A percentile compares a stretch with the other conserved stretches of the same genome.
phyloP scores from a whole-genome alignment of 2,797 vertebrate species.

The Lagodon rhomboides region DNA sequence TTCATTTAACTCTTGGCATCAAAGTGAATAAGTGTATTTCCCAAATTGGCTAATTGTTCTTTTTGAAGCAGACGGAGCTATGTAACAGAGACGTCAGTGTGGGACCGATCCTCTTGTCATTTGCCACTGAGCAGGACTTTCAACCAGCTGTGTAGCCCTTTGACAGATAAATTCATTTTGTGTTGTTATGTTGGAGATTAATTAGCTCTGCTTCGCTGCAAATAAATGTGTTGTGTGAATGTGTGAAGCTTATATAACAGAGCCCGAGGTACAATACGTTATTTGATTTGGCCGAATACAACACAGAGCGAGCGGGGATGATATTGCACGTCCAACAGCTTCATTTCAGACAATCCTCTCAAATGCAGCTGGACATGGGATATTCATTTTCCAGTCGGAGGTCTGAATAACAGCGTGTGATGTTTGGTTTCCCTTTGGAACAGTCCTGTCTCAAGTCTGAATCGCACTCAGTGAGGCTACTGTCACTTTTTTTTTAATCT shows the following conservation, averaged over 20 bases:
- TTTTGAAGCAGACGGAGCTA: neutral
- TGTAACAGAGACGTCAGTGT: neutral
- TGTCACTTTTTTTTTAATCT: constrained; percentile 16
- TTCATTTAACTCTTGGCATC: neutral
- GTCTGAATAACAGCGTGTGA: constrained; percentile 25
- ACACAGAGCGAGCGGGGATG: constrained; percentile 25
- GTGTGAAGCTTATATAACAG: neutral
- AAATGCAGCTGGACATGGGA: constrained; percentile 37
- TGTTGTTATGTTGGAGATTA: constrained; percentile 15
- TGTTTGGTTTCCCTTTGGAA: constrained; percentile 33
- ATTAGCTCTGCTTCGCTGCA: constrained; percentile 21
- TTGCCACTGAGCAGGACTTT: neutral
- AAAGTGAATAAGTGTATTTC: neutral
- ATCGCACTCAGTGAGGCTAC: constrained; percentile 40
- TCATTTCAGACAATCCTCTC: constrained; percentile 40
- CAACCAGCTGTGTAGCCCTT: constrained; percentile 25
- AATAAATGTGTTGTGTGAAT: constrained; percentile 16
- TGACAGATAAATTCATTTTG: constrained; percentile 8
- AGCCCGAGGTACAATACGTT: neutral
- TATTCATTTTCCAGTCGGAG: constrained; percentile 19
- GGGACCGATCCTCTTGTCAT: constrained; percentile 11
- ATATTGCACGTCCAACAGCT: constrained; percentile 24
- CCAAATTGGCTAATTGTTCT: neutral
- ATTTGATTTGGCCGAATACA: constrained; percentile 15
- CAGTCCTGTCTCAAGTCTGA: constrained; percentile 44